A percentile compares a stretch with the other conserved stretches of the same genome.
These are phyloP conservation scores for Felis chaus DNA, from an alignment of 2,113 vertebrate genomes.

Conservation along the genomic window DNA sequence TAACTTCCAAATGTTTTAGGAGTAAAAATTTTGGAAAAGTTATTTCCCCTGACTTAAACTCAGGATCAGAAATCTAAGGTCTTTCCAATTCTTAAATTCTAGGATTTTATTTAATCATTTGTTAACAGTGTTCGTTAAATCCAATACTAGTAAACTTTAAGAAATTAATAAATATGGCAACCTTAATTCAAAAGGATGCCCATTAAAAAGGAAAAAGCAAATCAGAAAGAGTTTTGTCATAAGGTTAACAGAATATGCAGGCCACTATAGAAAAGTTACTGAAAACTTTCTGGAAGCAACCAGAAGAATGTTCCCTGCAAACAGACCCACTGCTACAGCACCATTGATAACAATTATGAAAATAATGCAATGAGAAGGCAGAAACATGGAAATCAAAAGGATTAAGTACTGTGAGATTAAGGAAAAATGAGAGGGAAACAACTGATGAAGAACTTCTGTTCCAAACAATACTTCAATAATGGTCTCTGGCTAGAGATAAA, in stretches of 20 bases:
- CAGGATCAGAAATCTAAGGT: constrained; percentile 21
- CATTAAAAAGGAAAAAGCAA: constrained; percentile 42
- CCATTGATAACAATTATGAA: neutral
- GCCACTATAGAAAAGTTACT: neutral
- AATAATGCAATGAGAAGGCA: neutral
- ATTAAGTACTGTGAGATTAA: neutral
- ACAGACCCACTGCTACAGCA: neutral
- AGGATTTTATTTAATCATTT: constrained; percentile 4
- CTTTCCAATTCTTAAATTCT: neutral
- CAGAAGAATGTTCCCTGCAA: neutral
- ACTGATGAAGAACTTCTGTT: neutral
- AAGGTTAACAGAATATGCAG: constrained; percentile 1
- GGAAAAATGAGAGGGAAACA: neutral
- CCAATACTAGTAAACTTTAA: neutral
- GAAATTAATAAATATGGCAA: neutral
- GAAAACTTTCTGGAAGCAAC: neutral
- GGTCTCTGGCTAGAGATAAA: neutral
- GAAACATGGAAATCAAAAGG: neutral
- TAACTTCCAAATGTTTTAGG: neutral
- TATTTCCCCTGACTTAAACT: neutral
- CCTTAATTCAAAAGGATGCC: constrained; percentile 6
- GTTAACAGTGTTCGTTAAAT: neutral
- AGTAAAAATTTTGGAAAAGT: neutral
- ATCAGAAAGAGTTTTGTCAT: neutral
- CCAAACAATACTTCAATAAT: neutral